Base-by-base conservation (phyloP, 2,888 invertebrate genomes). In the Hemaris fuciformis region DNA sequence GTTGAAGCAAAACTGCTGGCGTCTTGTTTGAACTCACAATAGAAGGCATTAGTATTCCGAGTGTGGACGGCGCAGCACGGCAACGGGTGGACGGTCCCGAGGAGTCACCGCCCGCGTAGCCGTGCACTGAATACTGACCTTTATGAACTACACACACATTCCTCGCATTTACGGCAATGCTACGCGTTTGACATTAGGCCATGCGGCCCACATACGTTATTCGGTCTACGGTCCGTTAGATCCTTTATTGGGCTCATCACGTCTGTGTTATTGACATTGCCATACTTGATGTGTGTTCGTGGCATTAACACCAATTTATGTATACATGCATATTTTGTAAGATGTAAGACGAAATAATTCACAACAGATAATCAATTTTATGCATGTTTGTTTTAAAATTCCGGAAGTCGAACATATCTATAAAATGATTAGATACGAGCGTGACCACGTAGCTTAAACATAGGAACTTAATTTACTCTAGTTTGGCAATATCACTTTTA, bases 91-190 rank as follows among this genome's bases (percentile, higher is more conserved):
- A 87, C 85, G 80, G 84, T 80, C 78, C 83, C 78, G 85, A 86
- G 86, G 86, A 89, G 91, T 91, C 91, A 89, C 83, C 88, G 91
- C 73, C 88, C 90, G 85, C 83, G 66, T 69, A 68, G 68, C 75
- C 89, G 91, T 90, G 91, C 79, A 72, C 73, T 76, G 91, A 89
- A 92, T 92, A 87, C 85, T 64, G 75, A 78, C 81, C 75, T 76
- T 72, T 72, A 70, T 75, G 77, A 76, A 78, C 77, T 76, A 66
- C 73, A 79, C 73, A 81, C 76, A 77, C 83, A 88, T 88, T 84
- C 86, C 83, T 71, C 75, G 73, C 81, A 70, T 80, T 76, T 81
- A 81, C 78, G 77, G 77, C 79, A 74, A 70, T 77, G 80, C 80
- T 75, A 81, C 81, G 80, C 76, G 81, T 80, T 77, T 78, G 77